A percentile compares a stretch with the other conserved stretches of the same genome.
These are phyloP conservation scores for Coelopa frigida DNA, from an alignment of 1,140 invertebrate genomes.

Conservation along the genomic window DNA sequence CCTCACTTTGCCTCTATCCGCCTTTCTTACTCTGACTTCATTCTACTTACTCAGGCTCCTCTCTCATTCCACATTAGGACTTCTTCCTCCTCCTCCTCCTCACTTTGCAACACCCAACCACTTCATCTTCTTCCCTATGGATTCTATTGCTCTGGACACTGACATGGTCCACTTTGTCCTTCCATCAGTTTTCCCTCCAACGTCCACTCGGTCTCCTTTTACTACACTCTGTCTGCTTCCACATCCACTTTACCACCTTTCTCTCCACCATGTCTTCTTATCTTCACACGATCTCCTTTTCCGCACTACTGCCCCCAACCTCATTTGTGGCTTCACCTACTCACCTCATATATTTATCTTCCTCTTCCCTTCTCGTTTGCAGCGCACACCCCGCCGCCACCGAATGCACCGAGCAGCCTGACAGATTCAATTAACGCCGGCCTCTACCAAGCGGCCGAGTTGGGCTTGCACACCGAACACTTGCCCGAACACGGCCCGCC, in stretches of 20 bases:
- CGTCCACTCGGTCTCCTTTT: too few species aligned
- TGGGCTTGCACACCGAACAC: slow-evolving; percentile 38
- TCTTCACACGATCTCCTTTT: background rate
- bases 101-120: too few species aligned
- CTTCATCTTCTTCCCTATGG: too few species aligned
- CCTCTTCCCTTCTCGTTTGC: background rate
- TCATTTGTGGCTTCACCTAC: background rate
- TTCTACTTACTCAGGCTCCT: too few species aligned
- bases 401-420: background rate
- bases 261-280: background rate
- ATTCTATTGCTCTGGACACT: too few species aligned
- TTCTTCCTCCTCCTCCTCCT: too few species aligned
- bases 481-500: slow-evolving; percentile 28
- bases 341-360: background rate
- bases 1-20: too few species aligned
- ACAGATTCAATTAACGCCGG: slow-evolving; percentile 19
- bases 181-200: too few species aligned
- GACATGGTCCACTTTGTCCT: too few species aligned
- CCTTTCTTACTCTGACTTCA: too few species aligned
- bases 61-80: too few species aligned
- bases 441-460: slow-evolving; percentile 37
- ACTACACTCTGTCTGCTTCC: too few species aligned
- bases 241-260: background rate
- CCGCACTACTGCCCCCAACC: slow-evolving; percentile 3
- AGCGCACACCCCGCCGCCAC: background rate